phyloP scores from a whole-genome alignment of 2,113 vertebrate species.

The Formicarius rufipectus region DNA sequence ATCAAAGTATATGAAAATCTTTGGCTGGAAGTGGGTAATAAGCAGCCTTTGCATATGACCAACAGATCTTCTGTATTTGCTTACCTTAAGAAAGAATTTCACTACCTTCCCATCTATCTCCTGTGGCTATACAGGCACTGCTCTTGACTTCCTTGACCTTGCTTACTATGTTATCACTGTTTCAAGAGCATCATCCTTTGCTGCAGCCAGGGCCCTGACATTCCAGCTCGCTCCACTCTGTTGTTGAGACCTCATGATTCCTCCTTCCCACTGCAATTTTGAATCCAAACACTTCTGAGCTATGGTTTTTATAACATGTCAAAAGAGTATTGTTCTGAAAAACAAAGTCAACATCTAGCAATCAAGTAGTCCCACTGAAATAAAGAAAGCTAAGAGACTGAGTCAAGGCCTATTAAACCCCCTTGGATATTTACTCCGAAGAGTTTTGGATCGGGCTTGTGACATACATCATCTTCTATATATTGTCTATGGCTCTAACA shows the following conservation, averaged over 20 bases:
- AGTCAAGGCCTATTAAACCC: neutral
- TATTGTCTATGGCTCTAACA: neutral
- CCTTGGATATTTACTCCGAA: neutral
- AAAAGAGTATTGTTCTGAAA: neutral
- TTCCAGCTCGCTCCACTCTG: neutral
- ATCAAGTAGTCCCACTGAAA: neutral
- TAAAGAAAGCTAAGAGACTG: neutral
- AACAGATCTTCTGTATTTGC: neutral
- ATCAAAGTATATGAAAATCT: neutral
- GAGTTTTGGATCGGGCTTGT: neutral
- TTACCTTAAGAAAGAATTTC: neutral
- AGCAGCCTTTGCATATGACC: neutral
- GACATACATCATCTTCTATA: neutral
- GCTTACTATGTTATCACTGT: neutral
- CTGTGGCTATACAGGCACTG: neutral
- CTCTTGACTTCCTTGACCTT: neutral
- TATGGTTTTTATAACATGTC: neutral
- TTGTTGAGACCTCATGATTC: neutral
- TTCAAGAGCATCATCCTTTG: neutral
- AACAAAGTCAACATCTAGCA: neutral
- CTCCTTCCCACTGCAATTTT: neutral
- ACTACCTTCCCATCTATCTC: neutral
- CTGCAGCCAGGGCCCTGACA: neutral
- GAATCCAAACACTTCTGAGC: neutral
- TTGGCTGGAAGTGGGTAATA: neutral